Conservation (phyloP, 2,113 vertebrate species). For the Mesocricetus auratus region DNA sequence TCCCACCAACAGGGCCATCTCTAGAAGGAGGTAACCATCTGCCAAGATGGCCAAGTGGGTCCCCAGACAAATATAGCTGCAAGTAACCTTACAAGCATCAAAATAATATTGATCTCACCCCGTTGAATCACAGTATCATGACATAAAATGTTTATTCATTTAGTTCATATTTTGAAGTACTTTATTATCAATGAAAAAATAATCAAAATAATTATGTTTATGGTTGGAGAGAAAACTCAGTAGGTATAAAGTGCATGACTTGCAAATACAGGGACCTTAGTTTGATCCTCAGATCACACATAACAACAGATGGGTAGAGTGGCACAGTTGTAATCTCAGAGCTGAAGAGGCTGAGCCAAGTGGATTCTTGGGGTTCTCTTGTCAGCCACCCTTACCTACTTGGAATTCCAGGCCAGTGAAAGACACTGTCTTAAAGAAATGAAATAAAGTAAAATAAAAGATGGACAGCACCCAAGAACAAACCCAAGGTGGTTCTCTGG, state of each 20-base stretch:
- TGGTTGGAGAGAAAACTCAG: neutral
- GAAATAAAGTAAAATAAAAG: neutral
- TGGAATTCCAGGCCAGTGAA: neutral
- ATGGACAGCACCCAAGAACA: neutral
- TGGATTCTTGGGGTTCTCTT: neutral
- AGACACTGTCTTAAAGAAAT: neutral
- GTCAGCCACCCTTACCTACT: neutral
- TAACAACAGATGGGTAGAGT: neutral
- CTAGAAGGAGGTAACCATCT: neutral
- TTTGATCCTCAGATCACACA: neutral
- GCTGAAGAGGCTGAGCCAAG: neutral
- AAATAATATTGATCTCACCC: neutral
- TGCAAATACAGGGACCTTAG: neutral
- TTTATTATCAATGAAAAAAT: neutral
- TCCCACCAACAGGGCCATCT: neutral
- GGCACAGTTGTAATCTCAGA: neutral
- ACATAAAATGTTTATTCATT: neutral
- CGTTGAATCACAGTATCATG: neutral
- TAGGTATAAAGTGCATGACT: neutral
- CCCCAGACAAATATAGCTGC: neutral
- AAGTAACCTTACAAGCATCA: neutral
- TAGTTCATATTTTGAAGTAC: neutral
- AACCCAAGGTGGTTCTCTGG: neutral
- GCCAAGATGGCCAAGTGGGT: neutral
- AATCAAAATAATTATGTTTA: neutral